Evolutionary conservation across 2,113 vertebrate species (phyloP).

Genomic region (Reinhardtius hippoglossoides): DNA sequence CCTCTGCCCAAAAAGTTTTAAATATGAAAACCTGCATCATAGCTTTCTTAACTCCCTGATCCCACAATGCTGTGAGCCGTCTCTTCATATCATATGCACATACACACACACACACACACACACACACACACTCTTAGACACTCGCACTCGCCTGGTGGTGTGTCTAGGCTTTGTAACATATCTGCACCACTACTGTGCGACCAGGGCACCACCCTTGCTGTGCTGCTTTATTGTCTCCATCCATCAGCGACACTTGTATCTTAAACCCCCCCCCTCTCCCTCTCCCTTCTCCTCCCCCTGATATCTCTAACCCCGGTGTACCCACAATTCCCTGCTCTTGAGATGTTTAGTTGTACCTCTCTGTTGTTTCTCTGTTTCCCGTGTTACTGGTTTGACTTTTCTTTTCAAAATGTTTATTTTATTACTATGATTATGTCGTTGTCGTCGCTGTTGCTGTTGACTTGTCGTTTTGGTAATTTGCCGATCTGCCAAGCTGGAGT

Average conservation of each 20-base stretch:
- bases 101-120: slow-evolving; percentile 41
- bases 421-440: slow-evolving; percentile 8
- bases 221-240: slow-evolving; percentile 66
- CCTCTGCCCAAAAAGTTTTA: background rate
- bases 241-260: slow-evolving; percentile 50
- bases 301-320: slow-evolving; percentile 15
- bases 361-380: slow-evolving; percentile 63
- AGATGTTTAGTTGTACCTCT: slow-evolving; percentile 72
- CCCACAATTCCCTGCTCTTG: slow-evolving; percentile 40
- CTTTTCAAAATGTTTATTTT: background rate
- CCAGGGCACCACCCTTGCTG: slow-evolving; percentile 56
- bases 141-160: slow-evolving; percentile 56
- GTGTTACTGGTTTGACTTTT: slow-evolving; percentile 69
- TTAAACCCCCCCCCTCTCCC: background rate
- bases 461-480: slow-evolving; percentile 71
- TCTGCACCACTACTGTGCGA: slow-evolving; percentile 74
- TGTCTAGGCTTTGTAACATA: slow-evolving; percentile 75
- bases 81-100: slow-evolving; percentile 59
- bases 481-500: slow-evolving; percentile 75
- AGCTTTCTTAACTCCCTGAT: slow-evolving; percentile 56
- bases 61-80: slow-evolving; percentile 70
- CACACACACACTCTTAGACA: slow-evolving; percentile 48
- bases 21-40: slow-evolving; percentile 45
- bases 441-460: slow-evolving; percentile 63
- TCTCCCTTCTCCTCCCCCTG: background rate